phyloP scores from a whole-genome alignment of 2,113 vertebrate species.

The mouse (Mus musculus) region GRCm39 chr8:113847501-113848000 shows the following conservation, averaged over 20 bases:
- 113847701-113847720: neutral
- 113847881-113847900: neutral
- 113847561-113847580: too few species aligned
- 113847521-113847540: rapidly evolving
- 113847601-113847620: neutral
- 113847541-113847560: too few species aligned
- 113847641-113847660: neutral
- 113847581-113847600: too few species aligned
- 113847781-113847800: neutral
- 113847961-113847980: too few species aligned
- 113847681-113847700: neutral
- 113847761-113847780: neutral
- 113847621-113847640: neutral
- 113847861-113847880: neutral
- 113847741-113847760: neutral
- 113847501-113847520: neutral
- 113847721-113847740: neutral
- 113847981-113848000: neutral
- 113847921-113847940: too few species aligned
- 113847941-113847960: neutral
- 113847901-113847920: neutral
- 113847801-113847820: neutral
- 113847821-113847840: neutral
- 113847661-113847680: neutral
- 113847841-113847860: neutral